Conservation (phyloP, 2,888 invertebrate species). For the Epicampocera succincta region DNA sequence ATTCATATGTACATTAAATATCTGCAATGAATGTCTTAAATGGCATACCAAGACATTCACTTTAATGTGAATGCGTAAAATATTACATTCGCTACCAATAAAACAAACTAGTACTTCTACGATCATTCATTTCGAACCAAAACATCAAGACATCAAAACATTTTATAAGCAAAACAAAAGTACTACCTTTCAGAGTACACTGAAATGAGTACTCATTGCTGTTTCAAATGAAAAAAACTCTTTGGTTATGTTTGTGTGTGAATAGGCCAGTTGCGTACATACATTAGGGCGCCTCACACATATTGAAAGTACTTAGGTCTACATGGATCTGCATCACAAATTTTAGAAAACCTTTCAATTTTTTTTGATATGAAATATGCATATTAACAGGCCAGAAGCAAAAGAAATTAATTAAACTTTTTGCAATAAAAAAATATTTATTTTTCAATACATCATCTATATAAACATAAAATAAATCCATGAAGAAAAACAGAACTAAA, state of each 20-base stretch:
- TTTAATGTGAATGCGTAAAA: too few species aligned
- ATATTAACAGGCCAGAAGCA: constrained; percentile 17
- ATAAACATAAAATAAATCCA: constrained; percentile 28
- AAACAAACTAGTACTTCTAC: too few species aligned
- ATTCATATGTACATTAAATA: too few species aligned
- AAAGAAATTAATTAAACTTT: constrained; percentile 22
- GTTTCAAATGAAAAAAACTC: constrained; percentile 24
- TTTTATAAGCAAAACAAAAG: too few species aligned
- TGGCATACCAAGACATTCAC: too few species aligned
- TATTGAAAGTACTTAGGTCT: constrained; percentile 7
- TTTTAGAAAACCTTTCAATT: constrained; percentile 23
- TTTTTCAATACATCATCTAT: constrained; percentile 26
- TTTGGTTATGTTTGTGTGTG: too few species aligned
- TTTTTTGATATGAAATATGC: constrained; percentile 25
- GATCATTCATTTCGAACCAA: too few species aligned
- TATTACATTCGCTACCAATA: too few species aligned
- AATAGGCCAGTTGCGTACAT: too few species aligned
- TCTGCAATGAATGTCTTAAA: too few species aligned
- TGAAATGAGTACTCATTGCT: constrained; percentile 24
- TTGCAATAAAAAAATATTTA: constrained; percentile 27
- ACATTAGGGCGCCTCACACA: constrained; percentile 9
- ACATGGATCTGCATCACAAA: constrained; percentile 10
- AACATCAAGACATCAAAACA: too few species aligned
- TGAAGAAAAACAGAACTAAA: constrained; percentile 26
- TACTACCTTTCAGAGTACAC: too few species aligned